Percentiles rank a stretch among this genome's conserved stretches.
These are phyloP conservation scores for Oryzias woworae DNA, from an alignment of 2,113 vertebrate genomes.

Conservation along the genomic window DNA sequence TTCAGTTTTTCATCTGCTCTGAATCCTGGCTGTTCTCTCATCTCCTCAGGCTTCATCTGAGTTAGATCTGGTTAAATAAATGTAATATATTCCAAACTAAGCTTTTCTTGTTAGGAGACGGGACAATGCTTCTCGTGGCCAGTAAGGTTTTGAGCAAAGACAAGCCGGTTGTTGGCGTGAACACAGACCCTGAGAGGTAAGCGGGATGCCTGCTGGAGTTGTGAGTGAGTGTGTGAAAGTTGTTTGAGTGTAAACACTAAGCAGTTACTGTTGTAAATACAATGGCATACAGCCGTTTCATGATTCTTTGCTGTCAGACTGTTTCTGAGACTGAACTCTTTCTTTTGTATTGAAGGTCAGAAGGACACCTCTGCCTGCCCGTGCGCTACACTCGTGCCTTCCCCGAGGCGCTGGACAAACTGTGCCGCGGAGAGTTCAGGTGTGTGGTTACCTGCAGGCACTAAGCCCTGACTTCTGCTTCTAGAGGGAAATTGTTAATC, in stretches of 20 bases:
- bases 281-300: not conserved
- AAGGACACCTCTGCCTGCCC: constrained; percentile 95
- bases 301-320: too few relatives aligned
- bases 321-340: not conserved
- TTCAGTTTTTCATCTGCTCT: too few relatives aligned
- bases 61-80: too few relatives aligned
- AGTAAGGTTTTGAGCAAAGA: constrained; percentile 93
- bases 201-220: too few relatives aligned
- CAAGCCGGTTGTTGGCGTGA: constrained; percentile 95
- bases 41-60: too few relatives aligned
- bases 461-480: not conserved
- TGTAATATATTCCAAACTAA: constrained; percentile 3
- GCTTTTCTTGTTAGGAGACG: constrained; percentile 83
- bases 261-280: not conserved
- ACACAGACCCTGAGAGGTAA: constrained; percentile 98
- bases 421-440: constrained; percentile 95
- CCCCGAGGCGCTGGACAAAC: constrained; percentile 90
- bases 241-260: not conserved
- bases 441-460: constrained; percentile 68
- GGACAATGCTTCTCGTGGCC: constrained; percentile 96
- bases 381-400: constrained; percentile 91
- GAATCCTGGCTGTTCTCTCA: too few relatives aligned
- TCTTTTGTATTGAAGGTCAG: constrained; percentile 77
- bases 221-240: not conserved
- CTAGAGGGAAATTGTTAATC: too few relatives aligned